phyloP scores from a whole-genome alignment of 2,888 invertebrate genomes.

The Ochropleura leucogaster region DNA sequence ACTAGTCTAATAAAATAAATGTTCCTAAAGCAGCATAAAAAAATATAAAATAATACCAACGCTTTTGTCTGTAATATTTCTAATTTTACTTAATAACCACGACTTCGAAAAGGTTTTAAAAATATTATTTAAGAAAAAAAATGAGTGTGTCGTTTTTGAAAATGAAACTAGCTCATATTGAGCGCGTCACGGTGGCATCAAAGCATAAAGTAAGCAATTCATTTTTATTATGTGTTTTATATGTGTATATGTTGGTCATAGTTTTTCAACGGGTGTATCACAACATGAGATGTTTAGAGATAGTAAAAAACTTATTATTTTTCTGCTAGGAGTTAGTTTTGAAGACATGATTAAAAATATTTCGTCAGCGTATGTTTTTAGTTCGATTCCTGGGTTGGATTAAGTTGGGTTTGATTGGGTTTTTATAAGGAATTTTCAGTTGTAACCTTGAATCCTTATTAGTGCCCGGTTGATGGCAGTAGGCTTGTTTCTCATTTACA shows the following conservation, averaged over 20 bases:
- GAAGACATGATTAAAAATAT: no score
- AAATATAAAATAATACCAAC: neutral
- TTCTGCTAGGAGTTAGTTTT: neutral
- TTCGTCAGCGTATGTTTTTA: no score
- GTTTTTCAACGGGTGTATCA: constrained; percentile 32
- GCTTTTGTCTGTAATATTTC: constrained; percentile 29
- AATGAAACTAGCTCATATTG: constrained; percentile 76
- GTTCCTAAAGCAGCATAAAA: constrained; percentile 22
- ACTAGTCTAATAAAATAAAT: neutral
- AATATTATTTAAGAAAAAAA: constrained; percentile 1
- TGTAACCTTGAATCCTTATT: no score
- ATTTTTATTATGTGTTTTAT: constrained; percentile 73
- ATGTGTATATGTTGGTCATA: constrained; percentile 62
- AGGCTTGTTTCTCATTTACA: no score
- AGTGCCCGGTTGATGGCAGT: no score
- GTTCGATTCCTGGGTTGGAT: no score
- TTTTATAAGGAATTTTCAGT: no score
- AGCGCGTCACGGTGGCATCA: constrained; percentile 69
- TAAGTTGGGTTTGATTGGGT: no score
- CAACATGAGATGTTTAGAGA: neutral
- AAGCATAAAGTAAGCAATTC: constrained; percentile 79
- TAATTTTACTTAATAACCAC: constrained; percentile 21
- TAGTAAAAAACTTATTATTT: neutral
- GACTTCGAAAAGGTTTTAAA: neutral
- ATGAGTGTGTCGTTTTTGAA: constrained; percentile 74